Evolutionary conservation across 2,797 vertebrate species (phyloP), one percentile per base, ranked within the genome.

Genomic region (Siniperca undulata): DNA sequence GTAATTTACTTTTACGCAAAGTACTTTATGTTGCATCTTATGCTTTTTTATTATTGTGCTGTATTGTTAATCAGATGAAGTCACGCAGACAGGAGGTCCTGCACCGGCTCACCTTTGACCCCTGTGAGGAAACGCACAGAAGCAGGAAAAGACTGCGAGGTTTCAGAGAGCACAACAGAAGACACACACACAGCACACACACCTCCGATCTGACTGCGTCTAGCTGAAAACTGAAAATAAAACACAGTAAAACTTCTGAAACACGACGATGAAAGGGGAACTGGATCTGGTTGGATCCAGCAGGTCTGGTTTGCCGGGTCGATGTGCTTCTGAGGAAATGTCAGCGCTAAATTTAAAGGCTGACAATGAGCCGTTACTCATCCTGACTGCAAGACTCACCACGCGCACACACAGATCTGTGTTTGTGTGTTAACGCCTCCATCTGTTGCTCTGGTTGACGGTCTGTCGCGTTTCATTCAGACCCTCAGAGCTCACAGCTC

Each of bases 271-370:
- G 5, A 60, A 22, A 62, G 6, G 0, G 7, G 50, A 69, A 9
- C 36, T 36, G 36, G 40, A 42, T 70, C 70, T 55, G 56, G 46
- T 52, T 5, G 12, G 14, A 59, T 74, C 75, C 7, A 44, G 73
- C 53, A 27, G 65, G 5, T 77, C 68, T 27, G 52, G 84, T 89
- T 69, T 70, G 36, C 3, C 34, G 70, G 80, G 34, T 78, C 10
- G 22, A 11, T 69, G 58, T 77, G 61, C 10, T 62, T 67, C 68
- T 78, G 74, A 67, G 72, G 64, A 90, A 92, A 88, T 92, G 88
- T 86, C 90, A 92, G 75, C 1, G 5, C 92, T 92, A 91, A 87
- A 91, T 84, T 84, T 91, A 86, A 66, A 60, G 10, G 42, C 85
- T 89, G 86, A 87, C 66, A 83, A 70, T 38, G 77, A 79, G 7